phyloP scores from a whole-genome alignment of 2,888 invertebrate genomes.

The Zhuqinia jingwanae region DNA sequence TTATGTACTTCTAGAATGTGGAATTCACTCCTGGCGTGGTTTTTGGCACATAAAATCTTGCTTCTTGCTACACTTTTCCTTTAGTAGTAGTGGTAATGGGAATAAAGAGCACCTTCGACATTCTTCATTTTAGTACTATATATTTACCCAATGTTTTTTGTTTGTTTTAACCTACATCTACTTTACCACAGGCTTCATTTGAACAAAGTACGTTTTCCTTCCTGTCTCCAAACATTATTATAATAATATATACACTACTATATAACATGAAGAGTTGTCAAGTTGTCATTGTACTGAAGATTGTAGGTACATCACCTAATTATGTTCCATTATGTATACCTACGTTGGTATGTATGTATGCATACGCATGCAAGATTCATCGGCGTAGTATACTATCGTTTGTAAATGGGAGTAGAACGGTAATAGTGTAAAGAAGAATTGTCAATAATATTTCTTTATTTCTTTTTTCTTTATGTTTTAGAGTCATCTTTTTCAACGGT shows the following conservation, averaged over 20 bases:
- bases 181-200: not conserved
- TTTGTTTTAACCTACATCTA: not conserved
- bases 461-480: slow-evolving; percentile 5
- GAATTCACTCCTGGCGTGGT: slow-evolving; percentile 45
- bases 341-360: too few species aligned
- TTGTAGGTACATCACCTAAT: too few species aligned
- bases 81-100: slow-evolving; percentile 26
- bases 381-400: too few species aligned
- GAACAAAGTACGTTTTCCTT: too few species aligned
- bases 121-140: slow-evolving; percentile 42
- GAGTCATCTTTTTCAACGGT: slow-evolving; percentile 23
- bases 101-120: slow-evolving; percentile 39
- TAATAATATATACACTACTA: not conserved
- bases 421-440: slow-evolving; percentile 1
- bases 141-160: slow-evolving; percentile 7
- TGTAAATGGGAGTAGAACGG: too few species aligned
- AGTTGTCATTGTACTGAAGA: not conserved
- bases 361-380: too few species aligned
- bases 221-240: not conserved
- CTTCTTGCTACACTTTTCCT: not conserved
- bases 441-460: slow-evolving; percentile 1
- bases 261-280: too few species aligned
- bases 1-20: not conserved
- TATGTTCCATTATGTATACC: too few species aligned
- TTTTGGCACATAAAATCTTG: slow-evolving; percentile 63